phyloP scores from a whole-genome alignment of 2,113 vertebrate genomes.

The Rhinoderma darwinii region DNA sequence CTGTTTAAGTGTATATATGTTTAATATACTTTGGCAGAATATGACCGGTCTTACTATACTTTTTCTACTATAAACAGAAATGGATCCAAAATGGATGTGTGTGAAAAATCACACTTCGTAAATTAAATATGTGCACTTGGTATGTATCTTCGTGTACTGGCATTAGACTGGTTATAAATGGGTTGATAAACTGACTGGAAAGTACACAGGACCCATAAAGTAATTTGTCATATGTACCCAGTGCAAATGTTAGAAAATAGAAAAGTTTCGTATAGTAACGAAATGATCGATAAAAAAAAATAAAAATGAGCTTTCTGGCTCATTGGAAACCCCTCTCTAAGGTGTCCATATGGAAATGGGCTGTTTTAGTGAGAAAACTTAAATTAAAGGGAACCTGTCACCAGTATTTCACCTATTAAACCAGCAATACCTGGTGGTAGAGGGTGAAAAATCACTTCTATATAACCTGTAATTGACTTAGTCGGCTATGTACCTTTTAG shows the following conservation, averaged over 20 bases:
- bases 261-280: too few species aligned
- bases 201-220: background rate
- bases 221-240: background rate
- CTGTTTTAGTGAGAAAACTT: too few species aligned
- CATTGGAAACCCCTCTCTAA: too few species aligned
- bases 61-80: background rate
- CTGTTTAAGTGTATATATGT: background rate
- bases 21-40: slow-evolving; percentile 6
- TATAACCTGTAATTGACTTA: too few species aligned
- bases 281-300: background rate
- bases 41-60: background rate
- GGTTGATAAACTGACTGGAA: slow-evolving; percentile 6
- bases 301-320: too few species aligned
- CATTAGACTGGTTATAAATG: background rate
- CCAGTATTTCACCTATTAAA: too few species aligned
- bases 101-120: slow-evolving; percentile 35
- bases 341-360: too few species aligned
- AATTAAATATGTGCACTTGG: background rate
- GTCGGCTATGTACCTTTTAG: too few species aligned
- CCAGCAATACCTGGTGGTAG: too few species aligned
- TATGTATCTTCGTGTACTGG: background rate
- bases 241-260: background rate
- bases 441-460: too few species aligned
- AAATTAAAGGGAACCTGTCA: too few species aligned
- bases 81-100: slow-evolving; percentile 15